A percentile compares a stretch with the other conserved stretches of the same genome.
These are phyloP conservation scores for Cybosia mesomella DNA, from an alignment of 2,888 invertebrate genomes.

Conservation along the genomic window DNA sequence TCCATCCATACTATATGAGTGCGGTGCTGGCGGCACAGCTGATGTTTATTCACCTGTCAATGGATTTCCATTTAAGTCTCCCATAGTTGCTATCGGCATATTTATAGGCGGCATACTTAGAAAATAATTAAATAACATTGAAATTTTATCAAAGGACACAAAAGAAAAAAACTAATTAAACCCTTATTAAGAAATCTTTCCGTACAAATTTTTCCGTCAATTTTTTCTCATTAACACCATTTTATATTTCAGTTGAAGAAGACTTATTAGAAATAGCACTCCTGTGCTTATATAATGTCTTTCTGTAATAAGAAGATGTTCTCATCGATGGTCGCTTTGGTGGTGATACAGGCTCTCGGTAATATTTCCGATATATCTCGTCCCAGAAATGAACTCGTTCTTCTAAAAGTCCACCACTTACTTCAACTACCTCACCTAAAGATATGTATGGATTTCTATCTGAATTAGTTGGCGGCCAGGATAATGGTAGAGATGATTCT, in stretches of 20 bases:
- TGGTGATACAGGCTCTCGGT: constrained; percentile 14
- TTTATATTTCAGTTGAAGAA: neutral
- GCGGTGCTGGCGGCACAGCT: too few species aligned
- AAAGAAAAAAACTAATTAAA: too few species aligned
- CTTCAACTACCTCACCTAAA: constrained; percentile 17
- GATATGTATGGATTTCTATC: constrained; percentile 10
- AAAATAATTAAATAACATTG: neutral
- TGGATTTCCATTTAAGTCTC: too few species aligned
- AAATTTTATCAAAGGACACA: neutral
- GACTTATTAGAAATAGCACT: neutral
- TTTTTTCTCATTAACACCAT: neutral
- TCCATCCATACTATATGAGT: too few species aligned
- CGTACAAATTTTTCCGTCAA: too few species aligned
- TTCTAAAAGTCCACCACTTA: constrained; percentile 3
- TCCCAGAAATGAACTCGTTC: constrained; percentile 16
- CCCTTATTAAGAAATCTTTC: too few species aligned
- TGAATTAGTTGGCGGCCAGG: constrained; percentile 13
- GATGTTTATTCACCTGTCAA: too few species aligned
- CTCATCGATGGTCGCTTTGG: neutral
- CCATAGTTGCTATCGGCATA: neutral
- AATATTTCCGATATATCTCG: constrained; percentile 15
- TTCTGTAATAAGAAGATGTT: neutral
- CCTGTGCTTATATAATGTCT: neutral
- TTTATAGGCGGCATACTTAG: too few species aligned
- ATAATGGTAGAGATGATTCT: constrained; percentile 10